A percentile compares a stretch with the other conserved stretches of the same genome.
phyloP scores from a whole-genome alignment of 2,888 invertebrate species.

The Hypselothyrea guttata region DNA sequence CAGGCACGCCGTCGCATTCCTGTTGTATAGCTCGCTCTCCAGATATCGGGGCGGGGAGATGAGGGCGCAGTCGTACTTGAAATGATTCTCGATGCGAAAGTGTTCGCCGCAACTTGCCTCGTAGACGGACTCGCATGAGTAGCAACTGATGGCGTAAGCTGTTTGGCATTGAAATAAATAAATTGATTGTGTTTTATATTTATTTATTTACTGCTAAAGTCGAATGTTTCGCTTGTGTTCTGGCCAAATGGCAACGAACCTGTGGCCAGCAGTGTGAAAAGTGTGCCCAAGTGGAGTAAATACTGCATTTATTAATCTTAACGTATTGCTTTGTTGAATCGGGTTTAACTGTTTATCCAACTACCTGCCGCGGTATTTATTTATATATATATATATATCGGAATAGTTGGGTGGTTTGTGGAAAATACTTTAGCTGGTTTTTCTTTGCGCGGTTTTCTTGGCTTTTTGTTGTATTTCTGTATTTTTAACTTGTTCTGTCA shows the following conservation, averaged over 20 bases:
- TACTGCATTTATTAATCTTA: constrained; percentile 51
- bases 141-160: constrained; percentile 80
- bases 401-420: constrained; percentile 43
- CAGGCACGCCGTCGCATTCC: constrained; percentile 80
- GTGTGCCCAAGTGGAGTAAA: constrained; percentile 50
- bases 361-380: constrained; percentile 14
- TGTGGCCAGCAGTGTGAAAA: constrained; percentile 53
- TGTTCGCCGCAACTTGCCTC: constrained; percentile 76
- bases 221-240: too few species aligned
- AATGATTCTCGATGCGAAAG: constrained; percentile 73
- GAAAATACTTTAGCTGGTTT: constrained; percentile 34
- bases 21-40: constrained; percentile 60
- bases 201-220: constrained; percentile 32
- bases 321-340: not conserved
- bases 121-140: constrained; percentile 80
- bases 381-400: constrained; percentile 3
- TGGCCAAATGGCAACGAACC: constrained; percentile 49
- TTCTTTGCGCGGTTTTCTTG: constrained; percentile 1
- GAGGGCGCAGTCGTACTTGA: constrained; percentile 77
- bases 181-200: constrained; percentile 3
- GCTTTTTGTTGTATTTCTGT: constrained; percentile 18
- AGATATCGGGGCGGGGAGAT: constrained; percentile 78
- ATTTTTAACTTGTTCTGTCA: constrained; percentile 56
- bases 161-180: constrained; percentile 49
- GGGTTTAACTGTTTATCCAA: constrained; percentile 3